phyloP scores from a whole-genome alignment of 1,140 invertebrate species.

The Ostrea edulis region DNA sequence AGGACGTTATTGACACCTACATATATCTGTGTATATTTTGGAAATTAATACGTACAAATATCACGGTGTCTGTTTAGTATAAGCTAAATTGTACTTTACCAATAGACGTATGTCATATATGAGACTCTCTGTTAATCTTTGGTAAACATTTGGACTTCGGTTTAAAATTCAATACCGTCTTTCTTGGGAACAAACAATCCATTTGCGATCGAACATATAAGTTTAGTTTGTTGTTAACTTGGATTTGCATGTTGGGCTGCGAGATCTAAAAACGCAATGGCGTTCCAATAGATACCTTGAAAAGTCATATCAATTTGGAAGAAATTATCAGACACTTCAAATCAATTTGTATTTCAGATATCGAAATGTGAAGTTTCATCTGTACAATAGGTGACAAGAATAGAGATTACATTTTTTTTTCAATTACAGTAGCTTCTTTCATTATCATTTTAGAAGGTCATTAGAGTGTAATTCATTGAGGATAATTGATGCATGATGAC shows the following conservation, averaged over 20 bases:
- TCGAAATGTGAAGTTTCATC: no score
- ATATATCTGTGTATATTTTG: neutral
- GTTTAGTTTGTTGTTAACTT: conserved; percentile 3
- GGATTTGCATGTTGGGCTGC: neutral
- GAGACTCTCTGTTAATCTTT: neutral
- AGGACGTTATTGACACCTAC: neutral
- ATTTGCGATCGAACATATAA: neutral
- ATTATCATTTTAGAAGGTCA: no score
- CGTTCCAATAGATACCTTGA: neutral
- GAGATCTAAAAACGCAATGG: neutral
- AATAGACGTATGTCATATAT: neutral
- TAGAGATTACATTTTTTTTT: no score
- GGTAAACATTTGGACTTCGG: conserved; percentile 20
- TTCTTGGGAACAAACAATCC: conserved; percentile 5
- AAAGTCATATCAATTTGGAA: neutral
- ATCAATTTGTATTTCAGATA: neutral
- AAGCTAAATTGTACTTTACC: neutral
- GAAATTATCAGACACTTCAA: neutral
- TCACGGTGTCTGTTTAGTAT: neutral
- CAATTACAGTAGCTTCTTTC: no score
- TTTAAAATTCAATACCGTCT: conserved; percentile 10
- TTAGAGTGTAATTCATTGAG: no score
- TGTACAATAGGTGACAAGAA: no score
- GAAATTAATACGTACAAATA: neutral
- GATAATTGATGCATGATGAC: no score